phyloP scores from a whole-genome alignment of 2,888 invertebrate genomes.

The Physocephala rufipes region DNA sequence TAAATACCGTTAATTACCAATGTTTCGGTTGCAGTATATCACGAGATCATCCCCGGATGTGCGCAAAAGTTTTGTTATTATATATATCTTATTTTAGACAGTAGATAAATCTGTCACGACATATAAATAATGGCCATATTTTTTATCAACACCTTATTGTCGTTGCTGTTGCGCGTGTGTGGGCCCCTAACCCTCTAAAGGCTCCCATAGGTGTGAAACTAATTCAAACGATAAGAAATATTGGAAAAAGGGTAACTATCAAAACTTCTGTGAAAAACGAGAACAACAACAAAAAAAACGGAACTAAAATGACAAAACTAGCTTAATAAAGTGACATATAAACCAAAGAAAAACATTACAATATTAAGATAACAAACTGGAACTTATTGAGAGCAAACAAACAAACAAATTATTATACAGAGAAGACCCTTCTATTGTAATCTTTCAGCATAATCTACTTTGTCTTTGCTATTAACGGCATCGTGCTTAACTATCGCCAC shows the following conservation, averaged over 20 bases:
- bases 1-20: no score
- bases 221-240: background rate
- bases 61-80: no score
- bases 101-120: no score
- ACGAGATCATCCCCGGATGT: no score
- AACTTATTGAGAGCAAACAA: no score
- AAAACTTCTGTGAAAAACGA: background rate
- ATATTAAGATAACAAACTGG: constrained; percentile 20
- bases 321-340: background rate
- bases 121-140: no score
- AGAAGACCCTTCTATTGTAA: no score
- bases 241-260: background rate
- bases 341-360: constrained; percentile 10
- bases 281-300: background rate
- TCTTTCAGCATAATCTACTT: no score
- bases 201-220: constrained; percentile 10
- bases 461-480: no score
- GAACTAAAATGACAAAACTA: background rate
- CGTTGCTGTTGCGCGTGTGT: background rate
- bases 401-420: background rate
- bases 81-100: no score
- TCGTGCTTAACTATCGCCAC: background rate
- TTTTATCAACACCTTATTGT: background rate
- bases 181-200: background rate
- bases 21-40: no score